These are phyloP conservation scores for Nycticebus coucang DNA, from an alignment of 2,113 vertebrate genomes.

Conservation along the genomic window DNA sequence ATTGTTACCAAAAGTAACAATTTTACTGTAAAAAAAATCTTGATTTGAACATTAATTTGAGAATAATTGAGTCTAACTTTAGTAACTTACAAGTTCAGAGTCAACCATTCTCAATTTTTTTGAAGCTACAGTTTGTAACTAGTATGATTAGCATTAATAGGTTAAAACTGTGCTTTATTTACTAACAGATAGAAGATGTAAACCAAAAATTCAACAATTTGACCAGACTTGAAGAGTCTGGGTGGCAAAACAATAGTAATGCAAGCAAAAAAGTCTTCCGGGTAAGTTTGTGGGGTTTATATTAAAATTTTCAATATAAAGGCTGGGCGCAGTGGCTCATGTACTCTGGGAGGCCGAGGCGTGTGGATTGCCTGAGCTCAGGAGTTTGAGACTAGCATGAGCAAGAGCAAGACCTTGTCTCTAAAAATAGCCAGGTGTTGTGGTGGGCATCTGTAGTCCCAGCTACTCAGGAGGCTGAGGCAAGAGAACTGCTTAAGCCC, in stretches of 20 bases:
- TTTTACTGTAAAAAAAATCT: constrained; percentile 30
- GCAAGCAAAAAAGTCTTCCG: neutral
- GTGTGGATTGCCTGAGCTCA: too few relatives aligned
- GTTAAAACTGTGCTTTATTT: constrained; percentile 50
- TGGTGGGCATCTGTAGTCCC: too few relatives aligned
- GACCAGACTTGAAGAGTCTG: constrained; percentile 87
- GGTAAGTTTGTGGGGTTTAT: constrained; percentile 15
- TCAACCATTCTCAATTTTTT: neutral
- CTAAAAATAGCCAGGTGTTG: too few relatives aligned
- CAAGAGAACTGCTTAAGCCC: too few relatives aligned
- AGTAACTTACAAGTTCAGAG: neutral
- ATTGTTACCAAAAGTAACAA: neutral
- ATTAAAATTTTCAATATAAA: neutral
- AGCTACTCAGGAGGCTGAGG: too few relatives aligned
- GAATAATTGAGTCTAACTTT: constrained; percentile 8
- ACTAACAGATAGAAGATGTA: constrained; percentile 87
- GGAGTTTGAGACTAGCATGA: too few relatives aligned
- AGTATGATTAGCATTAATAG: constrained; percentile 19
- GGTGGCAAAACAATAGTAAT: constrained; percentile 24
- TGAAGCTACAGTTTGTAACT: constrained; percentile 13
- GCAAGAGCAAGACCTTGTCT: too few relatives aligned
- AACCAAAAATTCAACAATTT: constrained; percentile 92
- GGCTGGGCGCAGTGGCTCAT: too few relatives aligned
- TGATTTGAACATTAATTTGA: constrained; percentile 8
- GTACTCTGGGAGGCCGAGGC: too few relatives aligned